Base-by-base conservation (phyloP, 2,888 invertebrate species). In the Trisateles emortualis region DNA sequence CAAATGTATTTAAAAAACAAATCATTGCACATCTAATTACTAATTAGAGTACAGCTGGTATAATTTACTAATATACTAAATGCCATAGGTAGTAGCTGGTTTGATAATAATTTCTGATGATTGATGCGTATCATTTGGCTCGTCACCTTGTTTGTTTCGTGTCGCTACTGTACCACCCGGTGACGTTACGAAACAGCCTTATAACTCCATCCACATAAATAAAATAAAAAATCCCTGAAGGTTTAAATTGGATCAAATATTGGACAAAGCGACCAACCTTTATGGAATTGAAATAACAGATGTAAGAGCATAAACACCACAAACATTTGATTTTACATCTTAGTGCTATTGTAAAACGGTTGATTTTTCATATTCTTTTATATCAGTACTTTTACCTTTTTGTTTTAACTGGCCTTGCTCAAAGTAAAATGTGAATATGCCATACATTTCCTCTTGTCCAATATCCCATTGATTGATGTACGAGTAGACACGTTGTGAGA, bases 91-190 rank as follows among this genome's bases (percentile, higher is more conserved):
- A n/a, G n/a, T n/a, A n/a, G n/a, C n/a, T n/a, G n/a, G n/a, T n/a
- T n/a, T n/a, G n/a, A n/a, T n/a, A n/a, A n/a, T n/a, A n/a, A n/a
- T n/a, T n/a, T n/a, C 24, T 52, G 19, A 52, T 42, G 41, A 63
- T 56, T 53, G 52, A 66, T 66, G 56, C n/a, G 19, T 53, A 30
- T 56, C 48, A 59, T 63, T 63, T 63, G 51, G 52, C 48, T 29
- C 19, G 32, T 46, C 55, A 46, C 35, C 43, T n/a, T 63, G 55
- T 55, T 63, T 63, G 53, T 43, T 42, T 4, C 36, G 47, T 33
- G 19, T 30, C 50, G 36, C n/a, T n/a, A n/a, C n/a, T n/a, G n/a
- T 9, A 3, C 24, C 24, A 39, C 43, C 35, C 49, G 38, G 11
- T 51, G 56, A 51, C 55, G 63, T 64, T 30, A 62, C 19, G 5